These are phyloP conservation scores for Corythoichthys intestinalis DNA, from an alignment of 2,113 vertebrate genomes.

Conservation along the genomic window DNA sequence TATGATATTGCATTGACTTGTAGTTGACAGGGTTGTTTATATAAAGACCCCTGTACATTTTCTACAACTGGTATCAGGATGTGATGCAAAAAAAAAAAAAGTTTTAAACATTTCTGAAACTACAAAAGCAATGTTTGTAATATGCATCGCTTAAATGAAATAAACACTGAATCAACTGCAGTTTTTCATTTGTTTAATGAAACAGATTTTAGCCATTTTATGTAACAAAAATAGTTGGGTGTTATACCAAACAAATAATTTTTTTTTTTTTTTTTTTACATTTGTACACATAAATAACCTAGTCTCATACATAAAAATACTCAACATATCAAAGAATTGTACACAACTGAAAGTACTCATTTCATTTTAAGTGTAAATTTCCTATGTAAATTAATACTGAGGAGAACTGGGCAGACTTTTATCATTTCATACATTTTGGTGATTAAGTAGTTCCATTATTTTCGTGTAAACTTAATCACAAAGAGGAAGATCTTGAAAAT, in stretches of 20 bases:
- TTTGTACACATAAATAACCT: conserved; percentile 68
- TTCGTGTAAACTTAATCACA: not conserved
- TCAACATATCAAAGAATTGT: conserved; percentile 31
- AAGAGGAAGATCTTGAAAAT: not conserved
- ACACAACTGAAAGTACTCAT: conserved; percentile 12
- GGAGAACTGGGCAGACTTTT: conserved; percentile 25
- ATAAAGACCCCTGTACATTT: not conserved
- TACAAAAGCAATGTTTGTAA: conserved; percentile 55
- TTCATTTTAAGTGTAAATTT: not conserved
- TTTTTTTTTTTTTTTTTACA: conserved; percentile 60
- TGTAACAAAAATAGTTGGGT: conserved; percentile 25
- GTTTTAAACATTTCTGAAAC: conserved; percentile 28
- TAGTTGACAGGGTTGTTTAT: not conserved
- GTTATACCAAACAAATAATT: conserved; percentile 42
- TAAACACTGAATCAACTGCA: conserved; percentile 15
- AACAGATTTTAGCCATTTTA: conserved; percentile 46
- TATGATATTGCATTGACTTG: not conserved
- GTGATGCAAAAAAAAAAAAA: conserved; percentile 52
- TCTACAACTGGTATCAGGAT: conserved; percentile 30
- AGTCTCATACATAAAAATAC: conserved; percentile 40
- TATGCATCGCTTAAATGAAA: conserved; percentile 61
- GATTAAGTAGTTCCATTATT: conserved; percentile 2
- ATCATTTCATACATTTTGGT: conserved; percentile 9
- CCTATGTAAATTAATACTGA: conserved; percentile 23
- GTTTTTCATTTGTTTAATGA: conserved; percentile 55